Evolutionary conservation across 2,113 vertebrate species (phyloP), one percentile per base, ranked within the genome.

Genomic region (Sterna hirundo): DNA sequence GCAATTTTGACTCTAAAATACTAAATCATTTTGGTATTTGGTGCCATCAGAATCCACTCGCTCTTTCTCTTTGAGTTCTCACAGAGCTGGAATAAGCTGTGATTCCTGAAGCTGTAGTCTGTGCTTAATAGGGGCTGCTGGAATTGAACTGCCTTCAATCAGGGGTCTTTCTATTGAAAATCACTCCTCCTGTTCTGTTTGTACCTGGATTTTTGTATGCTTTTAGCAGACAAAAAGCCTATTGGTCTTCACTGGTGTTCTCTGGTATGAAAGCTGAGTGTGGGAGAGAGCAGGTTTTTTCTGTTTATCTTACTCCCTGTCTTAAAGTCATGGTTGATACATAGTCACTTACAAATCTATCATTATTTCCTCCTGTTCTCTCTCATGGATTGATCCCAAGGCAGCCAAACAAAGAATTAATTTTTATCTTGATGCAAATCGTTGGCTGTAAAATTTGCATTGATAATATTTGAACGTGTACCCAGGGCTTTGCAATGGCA

Each of bases 351-450:
- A 75, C 27, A 90, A 57, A 93, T 65, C 46, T 87, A 40, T 52
- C 65, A 30, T 62, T 74, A 20, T 83, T 91, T 82, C 58, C 46
- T 90, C 66, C 62, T 57, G 6, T 46, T 8, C 25, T 61, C 60
- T 93, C 66, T 85, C 57, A 40, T 54, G 62, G 49, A 85, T 77
- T 1, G 1, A 90, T 92, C 26, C 46, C 69, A 83, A 81, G 60
- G 65, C 19, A 88, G 72, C 30, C 55, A 36, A 92, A 83, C 55
- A 40, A 92, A 58, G 36, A 83, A 88, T 70, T 79, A 62, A 44
- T 83, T 95, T 87, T 90, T 74, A 83, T 75, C 79, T 78, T 44
- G 55, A 96, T 97, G 83, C 60, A 94, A 94, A 95, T 52, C 0
- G 0, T 29, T 75, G 11, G n/a, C 52, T 80, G 20, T 84, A 92